These are phyloP conservation scores for zebrafish (Danio rerio) DNA, from an alignment of 2,113 vertebrate genomes.

Conservation along the genomic window DNA sequence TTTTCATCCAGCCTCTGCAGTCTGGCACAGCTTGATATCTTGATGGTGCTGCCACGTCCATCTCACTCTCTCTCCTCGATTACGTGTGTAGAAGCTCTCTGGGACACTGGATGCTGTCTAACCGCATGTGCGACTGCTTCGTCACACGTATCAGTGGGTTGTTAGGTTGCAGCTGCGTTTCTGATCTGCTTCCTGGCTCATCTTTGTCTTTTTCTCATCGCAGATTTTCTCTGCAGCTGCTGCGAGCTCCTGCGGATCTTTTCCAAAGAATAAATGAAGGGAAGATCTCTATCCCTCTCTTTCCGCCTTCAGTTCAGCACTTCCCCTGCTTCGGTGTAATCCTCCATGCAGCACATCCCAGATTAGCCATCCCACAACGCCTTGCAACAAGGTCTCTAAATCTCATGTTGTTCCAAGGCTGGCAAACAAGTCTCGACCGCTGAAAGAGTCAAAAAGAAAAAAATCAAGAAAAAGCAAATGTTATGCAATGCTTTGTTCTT, in stretches of 20 bases:
- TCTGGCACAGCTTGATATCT: slow-evolving; percentile 4
- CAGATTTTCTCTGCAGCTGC: not conserved
- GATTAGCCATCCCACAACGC: slow-evolving; percentile 43
- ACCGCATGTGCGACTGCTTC: slow-evolving; percentile 27
- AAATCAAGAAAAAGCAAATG: slow-evolving; percentile 4
- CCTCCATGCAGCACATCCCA: slow-evolving; percentile 19
- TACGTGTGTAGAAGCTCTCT: slow-evolving; percentile 8
- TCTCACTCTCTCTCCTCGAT: slow-evolving; percentile 7
- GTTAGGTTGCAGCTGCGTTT: slow-evolving; percentile 22
- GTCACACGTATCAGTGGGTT: slow-evolving; percentile 33
- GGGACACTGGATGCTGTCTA: slow-evolving; percentile 4
- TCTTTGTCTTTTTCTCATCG: slow-evolving; percentile 12
- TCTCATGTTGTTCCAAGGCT: not conserved
- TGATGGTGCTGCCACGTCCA: slow-evolving; percentile 11
- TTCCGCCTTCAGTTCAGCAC: not conserved
- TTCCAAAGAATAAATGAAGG: slow-evolving; percentile 17
- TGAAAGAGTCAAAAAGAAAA: not conserved
- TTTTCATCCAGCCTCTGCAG: slow-evolving; percentile 15
- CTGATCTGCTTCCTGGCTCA: slow-evolving; percentile 12
- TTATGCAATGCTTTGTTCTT: slow-evolving; percentile 44
- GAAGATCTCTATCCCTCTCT: not conserved
- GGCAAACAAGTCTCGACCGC: not conserved
- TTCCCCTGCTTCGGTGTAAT: slow-evolving; percentile 15
- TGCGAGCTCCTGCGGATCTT: slow-evolving; percentile 2
- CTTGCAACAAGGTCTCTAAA: not conserved